Evolutionary conservation across 2,888 invertebrate species (phyloP), one percentile per base, ranked within the genome.

Genomic region (Eristalis tenax): DNA sequence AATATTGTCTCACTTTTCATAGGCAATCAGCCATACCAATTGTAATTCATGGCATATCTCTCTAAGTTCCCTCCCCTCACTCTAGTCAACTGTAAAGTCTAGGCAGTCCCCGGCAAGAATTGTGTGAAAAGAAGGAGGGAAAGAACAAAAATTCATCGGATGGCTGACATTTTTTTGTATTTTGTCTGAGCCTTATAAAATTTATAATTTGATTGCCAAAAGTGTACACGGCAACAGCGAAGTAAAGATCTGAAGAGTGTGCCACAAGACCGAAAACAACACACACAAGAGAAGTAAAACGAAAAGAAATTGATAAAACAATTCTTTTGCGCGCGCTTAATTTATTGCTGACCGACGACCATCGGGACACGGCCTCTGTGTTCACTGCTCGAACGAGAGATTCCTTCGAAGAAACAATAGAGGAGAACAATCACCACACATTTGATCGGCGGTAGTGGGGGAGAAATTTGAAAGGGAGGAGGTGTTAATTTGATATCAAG

Each of bases 211-310:
- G 64, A 77, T 73, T 81, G 81, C 81, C 77, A 81, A 81, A 85
- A 85, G 73, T 73, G 81, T 85, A 68, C 81, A 74, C 85, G 77
- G 85, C 85, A 85, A 85, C 85, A 85, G 79, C 56, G 15, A 13
- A 40, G 40, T 13, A 50, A 50, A 50, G 43, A 50, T 50, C 43
- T 50, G 5, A 50, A 50, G 50, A 50, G 50, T 50, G 50, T 50
- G 50, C 50, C 50, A 50, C 50, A n/a, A 50, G 50, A 50, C 50
- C 50, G 50, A 50, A 18, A 18, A 50, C 18, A 50, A 50, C 50
- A 18, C 15, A 13, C 38, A 38, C 2, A 38, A 10, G 65, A 40
- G 10, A 69, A 35, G n/a, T 61, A 40, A 43, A 43, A 32, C 61
- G 61, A 32, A 40, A 15, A 69, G n/a, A 50, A 50, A 50, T 71